phyloP scores from a whole-genome alignment of 2,113 vertebrate genomes.

The Pedetes capensis region DNA sequence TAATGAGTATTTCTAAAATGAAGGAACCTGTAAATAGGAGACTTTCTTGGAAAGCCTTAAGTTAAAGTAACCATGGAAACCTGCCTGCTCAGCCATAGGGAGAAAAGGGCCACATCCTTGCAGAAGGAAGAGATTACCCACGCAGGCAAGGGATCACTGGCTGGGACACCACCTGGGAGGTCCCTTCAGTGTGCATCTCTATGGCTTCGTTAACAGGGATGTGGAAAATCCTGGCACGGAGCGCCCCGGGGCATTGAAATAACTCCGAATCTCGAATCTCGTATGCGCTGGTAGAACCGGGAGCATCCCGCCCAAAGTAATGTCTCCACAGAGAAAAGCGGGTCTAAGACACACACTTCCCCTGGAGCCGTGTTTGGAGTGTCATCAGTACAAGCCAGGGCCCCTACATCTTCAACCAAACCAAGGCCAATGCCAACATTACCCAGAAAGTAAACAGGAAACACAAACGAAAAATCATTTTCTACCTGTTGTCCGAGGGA shows the following conservation, averaged over 20 bases:
- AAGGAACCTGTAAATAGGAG: not conserved
- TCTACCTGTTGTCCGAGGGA: conserved; percentile 63
- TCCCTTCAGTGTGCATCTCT: not conserved
- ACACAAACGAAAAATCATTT: not conserved
- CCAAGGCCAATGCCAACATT: not conserved
- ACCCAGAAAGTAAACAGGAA: not conserved
- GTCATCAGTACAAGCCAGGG: not conserved
- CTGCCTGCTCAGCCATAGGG: no score
- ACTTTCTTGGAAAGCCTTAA: not conserved
- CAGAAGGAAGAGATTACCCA: no score
- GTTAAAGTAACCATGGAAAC: not conserved
- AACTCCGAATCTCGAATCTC: not conserved
- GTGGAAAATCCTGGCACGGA: accelerated
- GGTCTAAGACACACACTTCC: not conserved
- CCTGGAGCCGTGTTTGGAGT: accelerated
- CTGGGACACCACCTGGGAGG: no score
- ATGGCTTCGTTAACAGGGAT: not conserved
- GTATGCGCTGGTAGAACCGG: not conserved
- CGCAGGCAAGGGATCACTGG: not conserved
- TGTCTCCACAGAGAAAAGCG: not conserved
- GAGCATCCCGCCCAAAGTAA: no score
- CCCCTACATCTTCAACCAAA: not conserved
- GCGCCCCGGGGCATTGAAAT: not conserved
- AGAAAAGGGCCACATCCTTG: not conserved
- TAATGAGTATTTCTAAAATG: not conserved